Evolutionary conservation across 2,888 invertebrate genomes (phyloP).

Genomic region (Idaea aversata): DNA sequence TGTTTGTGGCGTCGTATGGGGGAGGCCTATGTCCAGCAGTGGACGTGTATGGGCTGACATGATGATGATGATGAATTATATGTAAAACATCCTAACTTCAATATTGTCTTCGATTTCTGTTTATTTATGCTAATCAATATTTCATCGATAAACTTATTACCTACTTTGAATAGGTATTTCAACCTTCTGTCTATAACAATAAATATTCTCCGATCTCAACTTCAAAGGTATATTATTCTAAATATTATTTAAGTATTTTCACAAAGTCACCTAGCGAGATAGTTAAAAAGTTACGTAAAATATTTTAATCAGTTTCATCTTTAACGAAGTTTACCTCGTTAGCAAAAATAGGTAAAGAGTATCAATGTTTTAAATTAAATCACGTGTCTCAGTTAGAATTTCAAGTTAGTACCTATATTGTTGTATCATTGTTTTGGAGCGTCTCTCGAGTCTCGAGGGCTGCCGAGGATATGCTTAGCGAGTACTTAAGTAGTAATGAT

Average conservation of each 20-base stretch:
- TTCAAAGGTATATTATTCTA: slow-evolving; percentile 11
- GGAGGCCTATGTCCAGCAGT: no score
- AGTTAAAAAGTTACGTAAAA: slow-evolving; percentile 33
- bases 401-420: slow-evolving; percentile 21
- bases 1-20: no score
- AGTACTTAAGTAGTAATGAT: slow-evolving; percentile 63
- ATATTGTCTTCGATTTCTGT: background rate
- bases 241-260: slow-evolving; percentile 18
- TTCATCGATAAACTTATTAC: background rate
- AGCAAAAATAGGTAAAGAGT: slow-evolving; percentile 16
- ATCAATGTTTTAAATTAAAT: slow-evolving; percentile 17
- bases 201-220: slow-evolving; percentile 18
- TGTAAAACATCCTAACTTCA: background rate
- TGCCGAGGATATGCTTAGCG: slow-evolving; percentile 38
- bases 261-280: slow-evolving; percentile 22
- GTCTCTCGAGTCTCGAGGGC: slow-evolving; percentile 23
- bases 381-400: slow-evolving; percentile 17
- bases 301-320: slow-evolving; percentile 27
- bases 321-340: slow-evolving; percentile 23
- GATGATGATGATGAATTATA: background rate
- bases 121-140: background rate
- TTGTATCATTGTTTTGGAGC: slow-evolving; percentile 24
- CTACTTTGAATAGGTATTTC: background rate
- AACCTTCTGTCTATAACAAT: slow-evolving; percentile 8
- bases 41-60: no score